Percentiles rank a stretch among this genome's conserved stretches.
phyloP scores from a whole-genome alignment of 1,140 invertebrate genomes.

The Trinorchestia longiramus region DNA sequence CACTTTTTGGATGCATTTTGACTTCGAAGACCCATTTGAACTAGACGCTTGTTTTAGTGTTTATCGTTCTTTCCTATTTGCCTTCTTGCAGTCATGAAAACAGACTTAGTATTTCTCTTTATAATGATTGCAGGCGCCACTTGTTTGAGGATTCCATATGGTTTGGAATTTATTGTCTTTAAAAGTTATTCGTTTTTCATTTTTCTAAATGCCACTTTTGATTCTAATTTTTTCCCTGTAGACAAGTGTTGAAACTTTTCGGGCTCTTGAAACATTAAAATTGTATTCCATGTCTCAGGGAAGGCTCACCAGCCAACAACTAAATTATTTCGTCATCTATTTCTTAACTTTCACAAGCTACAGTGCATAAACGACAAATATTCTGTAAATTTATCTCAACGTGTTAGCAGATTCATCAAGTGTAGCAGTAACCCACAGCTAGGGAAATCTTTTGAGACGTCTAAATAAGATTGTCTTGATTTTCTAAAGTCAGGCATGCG shows the following conservation, averaged over 20 bases:
- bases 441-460: too few relatives aligned
- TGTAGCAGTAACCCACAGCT: not conserved
- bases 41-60: not conserved
- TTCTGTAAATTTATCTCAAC: too few relatives aligned
- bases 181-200: not conserved
- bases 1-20: too few relatives aligned
- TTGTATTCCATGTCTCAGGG: not conserved
- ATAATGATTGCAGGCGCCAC: not conserved
- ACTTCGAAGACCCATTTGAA: too few relatives aligned
- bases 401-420: not conserved
- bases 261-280: not conserved
- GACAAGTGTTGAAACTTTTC: not conserved
- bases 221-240: too few relatives aligned
- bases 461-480: too few relatives aligned
- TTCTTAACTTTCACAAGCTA: not conserved
- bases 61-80: not conserved
- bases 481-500: too few relatives aligned
- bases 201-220: not conserved
- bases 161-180: not conserved
- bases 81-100: not conserved
- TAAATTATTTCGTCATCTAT: not conserved
- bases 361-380: not conserved
- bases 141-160: not conserved
- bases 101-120: not conserved
- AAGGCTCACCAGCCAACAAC: too few relatives aligned